Evolutionary conservation across 2,797 vertebrate genomes (phyloP), one percentile per base, ranked within the genome.

Genomic region (Morelia viridis): DNA sequence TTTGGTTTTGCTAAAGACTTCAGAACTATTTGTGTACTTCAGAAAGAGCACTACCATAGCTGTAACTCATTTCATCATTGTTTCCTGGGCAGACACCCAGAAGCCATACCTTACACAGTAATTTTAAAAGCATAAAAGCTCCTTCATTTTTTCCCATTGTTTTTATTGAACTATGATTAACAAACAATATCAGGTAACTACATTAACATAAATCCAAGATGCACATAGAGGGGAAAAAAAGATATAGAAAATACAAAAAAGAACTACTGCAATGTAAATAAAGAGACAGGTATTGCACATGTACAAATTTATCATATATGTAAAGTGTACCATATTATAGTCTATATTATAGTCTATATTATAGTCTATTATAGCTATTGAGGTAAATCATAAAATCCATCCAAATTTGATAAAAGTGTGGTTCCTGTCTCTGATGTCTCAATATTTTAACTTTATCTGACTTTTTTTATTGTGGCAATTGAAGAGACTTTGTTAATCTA

Each of bases 61-160:
- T 56, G 90, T 91, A 95, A 91, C 76, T 53, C 89, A 92, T 90
- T 91, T 94, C 90, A 94, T 61, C 93, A 41, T 91, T 57, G 64
- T 24, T 88, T 88, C 84, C 95, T 95, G 91, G 95, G 96, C 95
- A 95, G 83, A n/a, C 8, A 0, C 89, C 96, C 96, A 96, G 91
- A 94, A 92, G 90, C 88, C 90, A n/a, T 93, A 90, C 92, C 93
- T 93, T 96, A 96, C 87, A 94, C 94, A 95, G 92, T 68, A 87
- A 92, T 56, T 95, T 87, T 95, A 95, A 93, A 92, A 86, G 83
- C n/a, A 95, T 84, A 95, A 93, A 95, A 95, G 64, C 90, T 93
- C 95, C 91, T 95, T 95, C 62, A 85, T 71, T 11, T 65, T 65
- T 65, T n/a, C 28, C 64, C 64, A 65, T n/a, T 65, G n/a, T 65